Evolutionary conservation across 2,888 invertebrate species (phyloP).

Genomic region (Rosalia funebris): DNA sequence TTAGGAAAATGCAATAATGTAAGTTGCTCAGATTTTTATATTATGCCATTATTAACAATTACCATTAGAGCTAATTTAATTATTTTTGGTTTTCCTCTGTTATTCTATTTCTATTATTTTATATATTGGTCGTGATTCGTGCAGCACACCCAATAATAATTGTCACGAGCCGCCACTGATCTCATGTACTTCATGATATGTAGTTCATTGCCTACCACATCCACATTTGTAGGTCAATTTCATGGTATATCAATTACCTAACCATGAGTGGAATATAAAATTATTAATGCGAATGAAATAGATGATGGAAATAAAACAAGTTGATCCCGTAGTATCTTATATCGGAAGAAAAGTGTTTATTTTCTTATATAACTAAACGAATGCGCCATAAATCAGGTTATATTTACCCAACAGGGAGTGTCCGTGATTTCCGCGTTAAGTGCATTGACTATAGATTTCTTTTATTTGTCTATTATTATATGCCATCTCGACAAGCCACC

Average conservation of each 20-base stretch:
- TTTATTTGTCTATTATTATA: constrained; percentile 6
- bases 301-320: not conserved
- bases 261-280: not conserved
- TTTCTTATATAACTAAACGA: constrained; percentile 21
- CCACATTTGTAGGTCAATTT: too few relatives aligned
- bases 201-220: too few relatives aligned
- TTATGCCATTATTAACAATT: too few relatives aligned
- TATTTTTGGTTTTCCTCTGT: too few relatives aligned
- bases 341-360: constrained; percentile 21
- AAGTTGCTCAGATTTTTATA: too few relatives aligned
- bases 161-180: too few relatives aligned
- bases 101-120: too few relatives aligned
- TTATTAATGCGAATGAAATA: not conserved
- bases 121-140: too few relatives aligned
- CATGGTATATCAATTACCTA: not conserved
- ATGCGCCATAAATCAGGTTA: constrained; percentile 26
- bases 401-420: constrained; percentile 23
- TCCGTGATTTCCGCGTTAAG: constrained; percentile 28
- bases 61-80: too few relatives aligned
- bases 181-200: too few relatives aligned
- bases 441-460: constrained; percentile 16
- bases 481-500: not conserved
- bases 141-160: too few relatives aligned
- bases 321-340: constrained; percentile 17
- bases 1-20: too few relatives aligned